Base-by-base conservation (phyloP, 2,888 invertebrate species). In the Neoitamus cyanurus region DNA sequence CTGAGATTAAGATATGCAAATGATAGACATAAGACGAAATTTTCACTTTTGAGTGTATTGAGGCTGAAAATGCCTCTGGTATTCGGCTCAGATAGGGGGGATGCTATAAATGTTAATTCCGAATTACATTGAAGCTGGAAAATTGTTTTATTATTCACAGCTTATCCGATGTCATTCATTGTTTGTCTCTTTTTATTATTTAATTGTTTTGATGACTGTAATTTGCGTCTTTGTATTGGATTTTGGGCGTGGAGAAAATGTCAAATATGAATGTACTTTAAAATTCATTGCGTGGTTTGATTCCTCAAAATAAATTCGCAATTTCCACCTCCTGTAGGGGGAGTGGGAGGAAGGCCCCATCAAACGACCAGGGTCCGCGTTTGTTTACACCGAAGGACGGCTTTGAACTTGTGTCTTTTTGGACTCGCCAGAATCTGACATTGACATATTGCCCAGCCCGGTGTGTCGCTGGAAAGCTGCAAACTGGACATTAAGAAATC, bases 1-100 rank as follows among this genome's bases (percentile, higher is more conserved):
- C 75, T 25, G 7, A 75, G 75, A 75, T 75, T 75, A 75, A 75
- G 75, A 75, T 75, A 75, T 75, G 75, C 75, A 75, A 75, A 75
- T 75, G 75, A 36, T n/a, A 25, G 20, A 37, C 11, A 37, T 42
- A 75, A 42, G 37, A 25, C 1, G 42, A 37, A 75, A 75, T 75
- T 28, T 37, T 25, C 25, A 36, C 34, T 73, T 36, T 73, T 73
- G 73, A 20, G 58, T 58, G 58, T 58, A 15, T 58, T 58, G 9
- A 58, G 58, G 20, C 58, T 58, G 58, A 58, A 58, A 58, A 20
- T 58, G 58, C 58, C 58, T 58, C 58, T n/a, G 58, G 58, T 5
- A 42, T 42, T 42, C 13, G 6, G n/a, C n/a, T n/a, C 5, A 42
- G 4, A n/a, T n/a, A 42, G 15, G 9, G 58, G 20, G 20, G 9